Evolutionary conservation across 30 jellyfish, hydroid and myxozoan species (phyloP).

Genomic region (Turritopsis rubra): DNA sequence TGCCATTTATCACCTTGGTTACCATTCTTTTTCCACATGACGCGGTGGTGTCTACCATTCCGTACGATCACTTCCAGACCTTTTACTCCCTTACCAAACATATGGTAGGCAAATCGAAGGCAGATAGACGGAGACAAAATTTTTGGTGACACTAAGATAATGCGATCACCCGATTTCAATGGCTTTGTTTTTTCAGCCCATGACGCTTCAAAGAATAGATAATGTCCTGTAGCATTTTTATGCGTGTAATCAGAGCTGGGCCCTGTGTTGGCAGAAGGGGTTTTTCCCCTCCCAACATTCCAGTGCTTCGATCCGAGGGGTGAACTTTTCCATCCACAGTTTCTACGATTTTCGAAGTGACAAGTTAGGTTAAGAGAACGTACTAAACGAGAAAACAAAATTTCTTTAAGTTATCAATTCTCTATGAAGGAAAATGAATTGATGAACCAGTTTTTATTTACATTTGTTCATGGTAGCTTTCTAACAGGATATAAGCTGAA

Average conservation of each 20-base stretch:
- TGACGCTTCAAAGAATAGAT: conserved; percentile 70
- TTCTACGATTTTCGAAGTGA: conserved; percentile 42
- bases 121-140: conserved; percentile 49
- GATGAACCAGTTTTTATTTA: too few species aligned
- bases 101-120: conserved; percentile 61
- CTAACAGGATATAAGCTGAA: too few species aligned
- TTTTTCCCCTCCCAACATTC: conserved; percentile 49
- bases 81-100: conserved; percentile 49
- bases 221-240: conserved; percentile 46
- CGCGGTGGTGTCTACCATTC: conserved; percentile 26
- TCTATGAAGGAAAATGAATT: too few species aligned
- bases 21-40: conserved; percentile 67
- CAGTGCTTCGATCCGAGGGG: conserved; percentile 33
- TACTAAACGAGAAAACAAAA: too few species aligned
- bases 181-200: conserved; percentile 50
- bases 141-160: conserved; percentile 38
- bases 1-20: conserved; percentile 71
- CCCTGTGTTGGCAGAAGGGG: conserved; percentile 71
- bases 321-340: conserved; percentile 86
- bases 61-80: conserved; percentile 9
- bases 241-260: conserved; percentile 63
- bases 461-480: too few species aligned
- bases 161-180: conserved; percentile 5
- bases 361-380: conserved; percentile 47
- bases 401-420: too few species aligned